These are phyloP conservation scores for Bombus sibiricus DNA, from an alignment of 1,140 invertebrate genomes.

Conservation along the genomic window DNA sequence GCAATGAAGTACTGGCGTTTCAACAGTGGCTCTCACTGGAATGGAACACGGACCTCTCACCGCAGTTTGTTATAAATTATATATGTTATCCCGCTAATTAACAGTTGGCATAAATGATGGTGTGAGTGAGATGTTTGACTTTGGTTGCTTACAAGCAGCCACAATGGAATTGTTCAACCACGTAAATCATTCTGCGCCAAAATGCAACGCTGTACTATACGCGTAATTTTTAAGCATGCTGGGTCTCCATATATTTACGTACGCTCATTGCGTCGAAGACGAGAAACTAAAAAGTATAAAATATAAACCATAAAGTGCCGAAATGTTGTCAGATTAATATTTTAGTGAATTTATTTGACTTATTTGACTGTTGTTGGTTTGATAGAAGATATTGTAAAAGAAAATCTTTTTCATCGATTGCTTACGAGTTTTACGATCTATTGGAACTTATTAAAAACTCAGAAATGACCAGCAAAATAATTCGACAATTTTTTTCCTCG, in stretches of 20 bases:
- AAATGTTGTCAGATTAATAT: background rate
- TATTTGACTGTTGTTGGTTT: too few relatives aligned
- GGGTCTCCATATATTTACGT: background rate
- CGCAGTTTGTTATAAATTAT: conserved; percentile 34
- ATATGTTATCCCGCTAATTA: conserved; percentile 40
- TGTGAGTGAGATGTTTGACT: conserved; percentile 1
- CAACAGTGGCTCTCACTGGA: background rate
- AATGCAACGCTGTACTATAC: background rate
- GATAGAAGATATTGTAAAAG: too few relatives aligned
- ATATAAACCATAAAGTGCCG: background rate
- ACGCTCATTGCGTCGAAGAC: background rate
- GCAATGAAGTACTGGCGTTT: background rate
- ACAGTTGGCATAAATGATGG: conserved; percentile 15
- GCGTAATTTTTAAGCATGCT: background rate
- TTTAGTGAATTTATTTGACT: background rate
- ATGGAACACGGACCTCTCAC: background rate
- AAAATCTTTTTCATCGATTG: too few relatives aligned
- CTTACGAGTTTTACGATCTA: too few relatives aligned
- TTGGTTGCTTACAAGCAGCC: background rate
- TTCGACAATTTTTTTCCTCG: too few relatives aligned
- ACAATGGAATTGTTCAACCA: background rate
- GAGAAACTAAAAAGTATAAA: background rate
- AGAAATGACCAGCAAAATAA: too few relatives aligned
- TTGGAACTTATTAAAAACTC: too few relatives aligned
- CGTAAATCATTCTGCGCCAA: background rate